Evolutionary conservation across 2,113 vertebrate species (phyloP).

Genomic region (Prunella himalayana): DNA sequence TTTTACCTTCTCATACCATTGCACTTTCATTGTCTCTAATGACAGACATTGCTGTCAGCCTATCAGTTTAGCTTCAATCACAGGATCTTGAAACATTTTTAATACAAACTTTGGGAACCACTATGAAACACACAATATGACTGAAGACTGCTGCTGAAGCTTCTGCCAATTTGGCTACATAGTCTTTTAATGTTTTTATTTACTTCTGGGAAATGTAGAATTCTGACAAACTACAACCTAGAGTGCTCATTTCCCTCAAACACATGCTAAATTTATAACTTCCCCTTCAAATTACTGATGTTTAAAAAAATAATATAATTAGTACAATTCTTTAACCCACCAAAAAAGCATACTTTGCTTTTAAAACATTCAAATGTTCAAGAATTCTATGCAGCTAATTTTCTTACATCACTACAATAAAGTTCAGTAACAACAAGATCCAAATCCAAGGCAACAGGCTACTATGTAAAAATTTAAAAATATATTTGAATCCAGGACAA

Average conservation of each 20-base stretch:
- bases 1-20: not conserved
- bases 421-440: not conserved
- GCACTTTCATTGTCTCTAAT: not conserved
- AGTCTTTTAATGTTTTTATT: not conserved
- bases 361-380: not conserved
- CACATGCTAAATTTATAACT: not conserved
- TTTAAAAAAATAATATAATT: not conserved
- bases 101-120: not conserved
- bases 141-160: not conserved
- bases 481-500: not conserved
- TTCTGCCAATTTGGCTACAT: not conserved
- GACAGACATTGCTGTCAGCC: not conserved
- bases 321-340: not conserved
- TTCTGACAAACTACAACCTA: not conserved
- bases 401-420: not conserved
- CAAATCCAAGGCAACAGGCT: not conserved
- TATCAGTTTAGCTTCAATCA: not conserved
- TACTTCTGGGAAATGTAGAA: not conserved
- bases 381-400: not conserved
- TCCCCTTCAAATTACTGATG: not conserved
- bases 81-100: not conserved
- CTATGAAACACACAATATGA: not conserved
- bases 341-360: not conserved
- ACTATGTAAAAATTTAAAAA: not conserved
- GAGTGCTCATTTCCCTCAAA: not conserved